Conservation (phyloP, 2,113 vertebrate species). For the Stegastes partitus region DNA sequence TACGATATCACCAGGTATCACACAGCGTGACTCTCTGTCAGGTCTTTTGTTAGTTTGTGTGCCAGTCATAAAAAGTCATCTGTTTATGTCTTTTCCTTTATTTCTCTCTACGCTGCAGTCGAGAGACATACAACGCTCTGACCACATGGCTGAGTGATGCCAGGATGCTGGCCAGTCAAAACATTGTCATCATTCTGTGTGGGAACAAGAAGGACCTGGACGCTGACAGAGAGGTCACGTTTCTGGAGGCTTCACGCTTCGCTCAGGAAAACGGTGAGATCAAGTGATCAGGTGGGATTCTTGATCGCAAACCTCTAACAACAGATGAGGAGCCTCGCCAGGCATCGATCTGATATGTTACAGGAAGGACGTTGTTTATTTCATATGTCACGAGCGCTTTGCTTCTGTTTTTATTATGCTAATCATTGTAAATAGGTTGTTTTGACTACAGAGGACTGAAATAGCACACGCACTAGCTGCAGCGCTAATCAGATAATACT, state of each 20-base stretch:
- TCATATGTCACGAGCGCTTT: not conserved
- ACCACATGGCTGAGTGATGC: slow-evolving; percentile 94
- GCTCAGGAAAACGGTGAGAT: slow-evolving; percentile 91
- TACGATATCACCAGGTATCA: slow-evolving; percentile 94
- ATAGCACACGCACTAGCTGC: not conserved
- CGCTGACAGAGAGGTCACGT: slow-evolving; percentile 92
- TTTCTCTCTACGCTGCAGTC: slow-evolving; percentile 75
- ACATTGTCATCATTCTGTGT: slow-evolving; percentile 94
- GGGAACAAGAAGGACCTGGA: slow-evolving; percentile 96
- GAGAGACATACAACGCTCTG: slow-evolving; percentile 94
- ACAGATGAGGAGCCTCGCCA: not conserved
- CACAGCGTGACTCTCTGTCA: not conserved
- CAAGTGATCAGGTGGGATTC: not conserved
- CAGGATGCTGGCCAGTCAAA: slow-evolving; percentile 93
- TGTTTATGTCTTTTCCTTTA: not conserved
- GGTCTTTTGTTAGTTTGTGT: not conserved
- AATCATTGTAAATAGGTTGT: not conserved
- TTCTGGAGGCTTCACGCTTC: slow-evolving; percentile 93
- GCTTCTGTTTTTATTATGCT: not conserved
- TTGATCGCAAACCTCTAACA: not conserved
- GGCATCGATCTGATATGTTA: too few relatives aligned
- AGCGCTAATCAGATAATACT: not conserved
- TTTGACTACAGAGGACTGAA: not conserved
- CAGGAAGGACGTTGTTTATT: too few relatives aligned
- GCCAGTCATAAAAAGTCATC: not conserved